Evolutionary conservation across 2,888 invertebrate species (phyloP).

Genomic region (Drosophila tripunctata): DNA sequence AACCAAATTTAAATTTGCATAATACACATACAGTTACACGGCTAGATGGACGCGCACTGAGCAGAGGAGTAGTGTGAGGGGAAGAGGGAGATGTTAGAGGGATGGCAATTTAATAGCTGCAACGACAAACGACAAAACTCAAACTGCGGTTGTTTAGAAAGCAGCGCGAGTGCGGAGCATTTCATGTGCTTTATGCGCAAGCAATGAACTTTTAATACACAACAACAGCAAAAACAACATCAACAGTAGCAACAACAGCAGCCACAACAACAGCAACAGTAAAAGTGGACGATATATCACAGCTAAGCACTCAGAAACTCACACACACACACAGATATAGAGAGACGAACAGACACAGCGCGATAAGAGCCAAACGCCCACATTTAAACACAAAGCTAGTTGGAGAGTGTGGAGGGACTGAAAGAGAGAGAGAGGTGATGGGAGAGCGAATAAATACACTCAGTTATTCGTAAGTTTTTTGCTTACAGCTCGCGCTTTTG

Average conservation of each 20-base stretch:
- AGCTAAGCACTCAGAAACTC: slow-evolving; percentile 67
- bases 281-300: slow-evolving; percentile 67
- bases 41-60: background rate
- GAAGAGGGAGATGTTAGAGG: background rate
- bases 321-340: slow-evolving; percentile 25
- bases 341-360: slow-evolving; percentile 15
- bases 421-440: background rate
- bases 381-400: slow-evolving; percentile 28
- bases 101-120: slow-evolving; percentile 72
- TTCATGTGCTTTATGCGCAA: slow-evolving; percentile 78
- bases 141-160: slow-evolving; percentile 76
- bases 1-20: slow-evolving; percentile 72
- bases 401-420: background rate
- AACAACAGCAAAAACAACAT: slow-evolving; percentile 51
- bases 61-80: background rate
- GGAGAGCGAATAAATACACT: background rate
- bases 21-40: slow-evolving; percentile 49
- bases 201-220: slow-evolving; percentile 79
- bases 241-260: background rate
- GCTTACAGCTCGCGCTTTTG: slow-evolving; percentile 34
- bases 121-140: slow-evolving; percentile 70
- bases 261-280: slow-evolving; percentile 27
- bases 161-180: slow-evolving; percentile 63
- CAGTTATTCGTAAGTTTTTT: slow-evolving; percentile 36
- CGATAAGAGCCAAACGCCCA: slow-evolving; percentile 28